Evolutionary conservation across 2,113 vertebrate genomes (phyloP).

Genomic region (Indicator indicator): DNA sequence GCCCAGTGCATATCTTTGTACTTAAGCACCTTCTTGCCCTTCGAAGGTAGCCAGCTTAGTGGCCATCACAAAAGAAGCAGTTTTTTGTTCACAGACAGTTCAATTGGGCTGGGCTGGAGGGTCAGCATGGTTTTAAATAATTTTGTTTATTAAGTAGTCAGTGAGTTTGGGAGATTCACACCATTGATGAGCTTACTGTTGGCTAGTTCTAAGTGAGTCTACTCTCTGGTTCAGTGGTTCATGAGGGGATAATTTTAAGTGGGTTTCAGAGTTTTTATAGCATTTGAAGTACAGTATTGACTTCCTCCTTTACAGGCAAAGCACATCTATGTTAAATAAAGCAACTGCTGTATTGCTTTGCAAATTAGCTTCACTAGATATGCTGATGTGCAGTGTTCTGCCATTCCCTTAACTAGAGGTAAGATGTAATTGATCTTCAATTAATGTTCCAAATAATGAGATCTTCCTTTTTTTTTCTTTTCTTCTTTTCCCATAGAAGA

Average conservation of each 20-base stretch:
- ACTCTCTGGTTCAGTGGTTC: background rate
- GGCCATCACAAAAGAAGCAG: background rate
- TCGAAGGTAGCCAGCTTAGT: background rate
- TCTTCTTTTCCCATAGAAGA: slow-evolving; percentile 29
- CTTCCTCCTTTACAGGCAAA: background rate
- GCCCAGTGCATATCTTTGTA: background rate
- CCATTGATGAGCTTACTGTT: background rate
- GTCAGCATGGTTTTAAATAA: background rate
- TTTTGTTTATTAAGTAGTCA: background rate
- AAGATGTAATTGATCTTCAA: background rate
- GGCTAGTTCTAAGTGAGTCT: background rate
- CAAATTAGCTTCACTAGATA: slow-evolving; percentile 5
- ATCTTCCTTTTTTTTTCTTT: background rate
- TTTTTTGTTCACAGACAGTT: background rate
- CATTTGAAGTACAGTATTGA: background rate
- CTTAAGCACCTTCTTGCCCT: background rate
- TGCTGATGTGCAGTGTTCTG: background rate
- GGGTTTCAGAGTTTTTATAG: background rate
- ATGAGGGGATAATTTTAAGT: background rate
- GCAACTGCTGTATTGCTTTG: background rate
- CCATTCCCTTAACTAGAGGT: background rate
- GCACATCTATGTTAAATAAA: background rate
- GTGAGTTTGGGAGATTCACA: background rate
- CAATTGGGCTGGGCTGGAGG: background rate
- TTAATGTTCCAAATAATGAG: background rate